These are phyloP conservation scores for Sebastes matsubarae DNA, from an alignment of 2,797 vertebrate genomes.

Conservation along the genomic window DNA sequence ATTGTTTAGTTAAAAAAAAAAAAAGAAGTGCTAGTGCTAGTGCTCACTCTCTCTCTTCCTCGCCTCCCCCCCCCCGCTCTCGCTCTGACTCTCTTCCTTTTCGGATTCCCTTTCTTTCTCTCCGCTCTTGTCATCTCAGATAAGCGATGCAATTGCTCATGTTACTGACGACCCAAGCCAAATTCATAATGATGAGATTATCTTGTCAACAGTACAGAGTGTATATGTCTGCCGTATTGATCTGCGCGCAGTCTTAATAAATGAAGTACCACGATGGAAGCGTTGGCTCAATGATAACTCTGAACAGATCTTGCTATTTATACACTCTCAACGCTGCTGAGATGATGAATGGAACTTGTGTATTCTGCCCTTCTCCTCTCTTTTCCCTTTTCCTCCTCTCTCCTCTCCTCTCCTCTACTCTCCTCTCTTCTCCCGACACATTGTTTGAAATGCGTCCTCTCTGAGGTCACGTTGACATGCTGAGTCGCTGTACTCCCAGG, in stretches of 20 bases:
- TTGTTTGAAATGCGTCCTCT: conserved; percentile 54
- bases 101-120: conserved; percentile 44
- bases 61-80: background rate
- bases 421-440: conserved; percentile 20
- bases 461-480: conserved; percentile 72
- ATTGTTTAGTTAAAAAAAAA: conserved; percentile 53
- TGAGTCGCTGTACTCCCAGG: conserved; percentile 67
- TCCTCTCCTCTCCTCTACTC: background rate
- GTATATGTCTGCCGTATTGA: conserved; percentile 79
- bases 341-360: conserved; percentile 71
- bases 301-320: conserved; percentile 68
- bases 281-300: conserved; percentile 72
- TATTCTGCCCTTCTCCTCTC: conserved; percentile 24
- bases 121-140: conserved; percentile 74
- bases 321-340: conserved; percentile 57
- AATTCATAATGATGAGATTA: conserved; percentile 86
- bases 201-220: conserved; percentile 81
- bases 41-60: background rate
- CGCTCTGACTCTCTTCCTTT: conserved; percentile 9
- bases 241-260: conserved; percentile 79
- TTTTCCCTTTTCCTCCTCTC: background rate
- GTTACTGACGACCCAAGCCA: conserved; percentile 78
- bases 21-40: background rate
- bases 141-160: conserved; percentile 80
- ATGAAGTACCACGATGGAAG: conserved; percentile 75